Evolutionary conservation across 2,888 invertebrate species (phyloP).

Genomic region (Agrenia bidenticulata): DNA sequence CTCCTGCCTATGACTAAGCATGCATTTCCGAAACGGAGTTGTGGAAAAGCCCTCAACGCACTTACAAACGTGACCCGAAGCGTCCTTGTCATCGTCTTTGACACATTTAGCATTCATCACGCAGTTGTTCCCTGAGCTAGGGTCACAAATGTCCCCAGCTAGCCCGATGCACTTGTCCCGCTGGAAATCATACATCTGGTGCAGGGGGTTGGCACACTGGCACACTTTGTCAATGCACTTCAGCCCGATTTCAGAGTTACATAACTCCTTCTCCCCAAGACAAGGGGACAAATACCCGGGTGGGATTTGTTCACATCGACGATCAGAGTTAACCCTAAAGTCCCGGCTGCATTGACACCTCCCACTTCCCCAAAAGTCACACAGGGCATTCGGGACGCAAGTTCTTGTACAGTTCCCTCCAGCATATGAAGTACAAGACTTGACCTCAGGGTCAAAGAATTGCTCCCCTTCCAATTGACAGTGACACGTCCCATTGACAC

Average conservation of each 20-base stretch:
- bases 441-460: conserved; percentile 27
- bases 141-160: conserved; percentile 33
- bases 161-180: conserved; percentile 30
- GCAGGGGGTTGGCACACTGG: conserved; percentile 32
- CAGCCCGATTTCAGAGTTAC: conserved; percentile 28
- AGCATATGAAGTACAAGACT: conserved; percentile 34
- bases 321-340: conserved; percentile 21
- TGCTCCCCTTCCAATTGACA: conserved; percentile 33
- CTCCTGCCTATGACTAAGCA: conserved; percentile 26
- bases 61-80: conserved; percentile 1
- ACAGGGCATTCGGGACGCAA: conserved; percentile 32
- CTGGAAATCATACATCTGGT: conserved; percentile 31
- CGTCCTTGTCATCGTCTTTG: neutral
- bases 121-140: conserved; percentile 14
- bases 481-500: conserved; percentile 22
- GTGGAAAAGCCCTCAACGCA: conserved; percentile 26
- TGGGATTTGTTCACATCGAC: conserved; percentile 29
- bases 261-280: conserved; percentile 32
- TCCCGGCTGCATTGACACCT: conserved; percentile 34
- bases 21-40: conserved; percentile 31
- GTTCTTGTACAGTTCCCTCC: conserved; percentile 35
- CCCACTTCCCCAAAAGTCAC: conserved; percentile 26
- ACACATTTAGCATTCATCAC: conserved; percentile 27
- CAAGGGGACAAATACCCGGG: conserved; percentile 32
- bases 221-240: conserved; percentile 36